Base-by-base conservation (phyloP, 2,113 vertebrate genomes). In the Glaucidium brasilianum region DNA sequence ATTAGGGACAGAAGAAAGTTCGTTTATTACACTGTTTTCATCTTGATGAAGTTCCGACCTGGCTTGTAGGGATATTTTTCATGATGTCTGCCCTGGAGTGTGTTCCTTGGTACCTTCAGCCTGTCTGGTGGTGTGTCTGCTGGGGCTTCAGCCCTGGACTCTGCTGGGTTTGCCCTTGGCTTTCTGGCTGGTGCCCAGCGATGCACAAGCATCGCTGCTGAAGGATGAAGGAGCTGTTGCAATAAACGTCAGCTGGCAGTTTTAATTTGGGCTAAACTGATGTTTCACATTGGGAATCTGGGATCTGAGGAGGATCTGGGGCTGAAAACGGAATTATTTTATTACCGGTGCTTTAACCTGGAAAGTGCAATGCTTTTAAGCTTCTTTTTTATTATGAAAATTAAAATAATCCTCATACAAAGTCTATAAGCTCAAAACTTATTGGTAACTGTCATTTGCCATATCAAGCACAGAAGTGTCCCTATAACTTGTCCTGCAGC, bases 201-300 rank as follows among this genome's bases (percentile, higher is more conserved):
- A 2, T 21, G 76, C 23, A 6, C 3, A 3, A 73, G 16, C 39
- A 4, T 49, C 8, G 1, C 14, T 77, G 50, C 45, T 1, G 2
- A 66, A 35, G 74, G 62, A 22, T 15, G 11, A 72, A 58, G 56
- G 50, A 68, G 50, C 15, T 45, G 12, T 18, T 81, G 56, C 23
- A 21, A 3, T 49, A 43, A 83, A 66, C 4, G 5, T 41, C 59
- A 58, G 27, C 50, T 81, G 68, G 3, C 35, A 5, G 41, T 12
- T 92, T 63, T 58, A 32, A 58, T 52, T 52, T 12, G 71, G 50
- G 27, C 62, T 59, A 73, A 82, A 32, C 12, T 39, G 35, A 6
- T 39, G 34, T 29, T 84, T 43, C 9, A 0, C 18, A 2, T 3
- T 47, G 41, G 62, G 74, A 88, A 53, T 73, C 35, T 5, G 8